Conservation (phyloP, 1,140 invertebrate species). For the Bombus impatiens region DNA sequence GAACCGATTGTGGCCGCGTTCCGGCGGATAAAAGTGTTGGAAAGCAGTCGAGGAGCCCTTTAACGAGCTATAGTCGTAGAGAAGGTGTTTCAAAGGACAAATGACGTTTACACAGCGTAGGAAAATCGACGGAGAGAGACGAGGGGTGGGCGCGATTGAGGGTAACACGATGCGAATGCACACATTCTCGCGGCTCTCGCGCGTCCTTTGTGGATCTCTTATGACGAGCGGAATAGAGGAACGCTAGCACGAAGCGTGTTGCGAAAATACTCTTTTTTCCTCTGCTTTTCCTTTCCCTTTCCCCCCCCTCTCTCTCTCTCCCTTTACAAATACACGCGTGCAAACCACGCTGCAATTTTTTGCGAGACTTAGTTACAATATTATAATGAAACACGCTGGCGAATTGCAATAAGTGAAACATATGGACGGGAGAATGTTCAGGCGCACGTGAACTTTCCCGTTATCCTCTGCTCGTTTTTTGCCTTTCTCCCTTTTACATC, state of each 20-base stretch:
- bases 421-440: background rate
- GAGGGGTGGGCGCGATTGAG: background rate
- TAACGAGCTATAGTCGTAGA: constrained; percentile 19
- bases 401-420: constrained; percentile 1
- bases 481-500: no score
- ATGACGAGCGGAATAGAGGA: background rate
- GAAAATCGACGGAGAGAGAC: background rate
- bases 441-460: no score
- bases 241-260: background rate
- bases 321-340: background rate
- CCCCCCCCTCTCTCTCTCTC: no score
- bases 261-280: background rate
- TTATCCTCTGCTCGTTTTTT: background rate
- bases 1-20: constrained; percentile 19
- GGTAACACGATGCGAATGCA: constrained; percentile 1
- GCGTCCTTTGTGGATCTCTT: constrained; percentile 24
- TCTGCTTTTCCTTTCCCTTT: background rate
- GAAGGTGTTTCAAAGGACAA: constrained; percentile 35
- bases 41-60: constrained; percentile 26
- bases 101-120: constrained; percentile 42
- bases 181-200: background rate
- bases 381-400: constrained; percentile 7
- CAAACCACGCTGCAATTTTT: background rate
- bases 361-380: background rate
- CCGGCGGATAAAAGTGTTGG: constrained; percentile 22